These are phyloP conservation scores for Drosophila asahinai DNA, from an alignment of 1,140 invertebrate species.

Conservation along the genomic window DNA sequence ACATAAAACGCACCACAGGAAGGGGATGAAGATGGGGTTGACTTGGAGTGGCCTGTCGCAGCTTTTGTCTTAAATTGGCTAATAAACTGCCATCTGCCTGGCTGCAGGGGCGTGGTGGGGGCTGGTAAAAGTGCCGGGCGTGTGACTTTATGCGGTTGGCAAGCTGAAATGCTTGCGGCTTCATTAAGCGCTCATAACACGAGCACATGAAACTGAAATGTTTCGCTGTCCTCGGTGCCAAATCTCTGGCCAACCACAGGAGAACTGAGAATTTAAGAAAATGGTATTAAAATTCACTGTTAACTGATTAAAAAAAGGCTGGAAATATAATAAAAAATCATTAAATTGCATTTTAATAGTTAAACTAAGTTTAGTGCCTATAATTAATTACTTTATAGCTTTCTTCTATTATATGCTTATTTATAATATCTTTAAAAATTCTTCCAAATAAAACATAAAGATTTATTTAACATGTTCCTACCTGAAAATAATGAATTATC, in stretches of 20 bases:
- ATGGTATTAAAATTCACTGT: too few relatives aligned
- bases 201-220: slow-evolving; percentile 72
- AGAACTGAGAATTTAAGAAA: not conserved
- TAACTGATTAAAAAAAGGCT: not conserved
- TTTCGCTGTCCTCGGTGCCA: slow-evolving; percentile 23
- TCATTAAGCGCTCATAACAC: slow-evolving; percentile 74
- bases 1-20: slow-evolving; percentile 79
- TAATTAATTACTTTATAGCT: too few relatives aligned
- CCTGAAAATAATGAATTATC: not conserved
- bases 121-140: slow-evolving; percentile 23
- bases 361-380: not conserved
- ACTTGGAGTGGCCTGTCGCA: slow-evolving; percentile 53
- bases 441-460: too few relatives aligned
- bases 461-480: too few relatives aligned
- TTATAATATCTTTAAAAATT: too few relatives aligned
- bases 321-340: not conserved
- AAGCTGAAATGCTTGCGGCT: slow-evolving; percentile 74
- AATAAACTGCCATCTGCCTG: slow-evolving; percentile 74
- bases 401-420: too few relatives aligned
- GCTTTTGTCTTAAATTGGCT: slow-evolving; percentile 79
- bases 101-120: not conserved
- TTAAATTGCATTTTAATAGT: not conserved
- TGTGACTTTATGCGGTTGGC: slow-evolving; percentile 64
- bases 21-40: slow-evolving; percentile 8
- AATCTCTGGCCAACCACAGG: slow-evolving; percentile 32